phyloP scores from a whole-genome alignment of 2,888 invertebrate genomes.

The Pegoplata infirma region DNA sequence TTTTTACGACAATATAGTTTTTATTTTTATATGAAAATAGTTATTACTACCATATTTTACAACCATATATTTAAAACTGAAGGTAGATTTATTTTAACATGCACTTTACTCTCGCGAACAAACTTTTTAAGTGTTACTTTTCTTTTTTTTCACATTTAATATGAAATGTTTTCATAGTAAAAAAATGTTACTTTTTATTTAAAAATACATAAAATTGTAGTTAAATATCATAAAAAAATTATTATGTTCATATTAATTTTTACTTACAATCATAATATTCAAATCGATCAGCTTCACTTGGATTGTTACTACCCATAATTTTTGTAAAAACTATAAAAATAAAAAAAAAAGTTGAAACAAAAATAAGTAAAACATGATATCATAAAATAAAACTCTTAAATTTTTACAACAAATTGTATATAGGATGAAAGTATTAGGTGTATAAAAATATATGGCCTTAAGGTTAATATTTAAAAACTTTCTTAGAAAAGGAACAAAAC shows the following conservation, averaged over 20 bases:
- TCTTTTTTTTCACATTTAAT: no score
- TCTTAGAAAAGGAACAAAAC: no score
- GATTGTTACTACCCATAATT: conserved; percentile 77
- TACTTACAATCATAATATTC: conserved; percentile 77
- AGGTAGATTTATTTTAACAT: no score
- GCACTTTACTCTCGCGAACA: no score
- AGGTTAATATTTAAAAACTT: no score
- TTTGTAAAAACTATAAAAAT: conserved; percentile 72
- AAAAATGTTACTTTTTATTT: conserved; percentile 24
- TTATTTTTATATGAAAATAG: no score
- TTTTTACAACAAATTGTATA: not conserved
- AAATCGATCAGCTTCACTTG: conserved; percentile 75
- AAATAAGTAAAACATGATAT: conserved; percentile 25
- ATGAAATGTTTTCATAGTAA: not conserved
- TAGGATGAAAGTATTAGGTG: not conserved
- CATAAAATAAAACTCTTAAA: not conserved
- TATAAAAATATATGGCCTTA: not conserved
- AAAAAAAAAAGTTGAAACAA: conserved; percentile 13
- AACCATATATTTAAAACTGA: no score
- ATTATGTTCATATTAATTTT: conserved; percentile 8
- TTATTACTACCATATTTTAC: no score
- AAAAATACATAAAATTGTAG: conserved; percentile 1
- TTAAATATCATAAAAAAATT: conserved; percentile 6
- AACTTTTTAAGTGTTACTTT: no score
- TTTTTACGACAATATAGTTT: no score